These are phyloP conservation scores for Atlantisia rogersi DNA, from an alignment of 2,113 vertebrate species.

Conservation along the genomic window DNA sequence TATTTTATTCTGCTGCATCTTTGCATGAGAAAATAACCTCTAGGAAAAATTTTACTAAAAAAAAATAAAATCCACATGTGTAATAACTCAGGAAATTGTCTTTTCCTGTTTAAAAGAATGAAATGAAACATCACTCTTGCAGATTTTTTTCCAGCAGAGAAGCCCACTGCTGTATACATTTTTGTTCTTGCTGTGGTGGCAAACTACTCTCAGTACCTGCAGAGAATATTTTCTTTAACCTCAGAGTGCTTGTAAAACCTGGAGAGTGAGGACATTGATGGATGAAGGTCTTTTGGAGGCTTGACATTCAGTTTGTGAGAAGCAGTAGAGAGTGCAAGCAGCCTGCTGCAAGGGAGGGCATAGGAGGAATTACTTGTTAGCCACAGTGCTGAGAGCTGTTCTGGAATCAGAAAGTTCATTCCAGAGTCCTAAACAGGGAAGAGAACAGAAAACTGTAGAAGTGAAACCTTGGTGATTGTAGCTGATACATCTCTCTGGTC, in stretches of 20 bases:
- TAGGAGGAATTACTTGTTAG: constrained; percentile 26
- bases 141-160: neutral
- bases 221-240: constrained; percentile 56
- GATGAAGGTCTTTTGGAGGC: constrained; percentile 49
- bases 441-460: neutral
- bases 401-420: neutral
- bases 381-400: neutral
- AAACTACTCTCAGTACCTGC: constrained; percentile 19
- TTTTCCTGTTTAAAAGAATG: neutral
- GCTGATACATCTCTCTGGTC: neutral
- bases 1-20: neutral
- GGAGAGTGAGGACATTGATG: constrained; percentile 41
- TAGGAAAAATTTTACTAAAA: neutral
- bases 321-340: constrained; percentile 23
- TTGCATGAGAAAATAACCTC: neutral
- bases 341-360: neutral
- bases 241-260: constrained; percentile 50
- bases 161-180: neutral
- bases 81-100: neutral
- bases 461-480: neutral
- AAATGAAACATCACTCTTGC: neutral
- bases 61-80: neutral
- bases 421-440: neutral
- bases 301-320: constrained; percentile 57
- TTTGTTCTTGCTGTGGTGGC: constrained; percentile 14